Evolutionary conservation across 2,797 vertebrate species (phyloP), one percentile per base, ranked within the genome.

Genomic region (Myripristis jacobus): DNA sequence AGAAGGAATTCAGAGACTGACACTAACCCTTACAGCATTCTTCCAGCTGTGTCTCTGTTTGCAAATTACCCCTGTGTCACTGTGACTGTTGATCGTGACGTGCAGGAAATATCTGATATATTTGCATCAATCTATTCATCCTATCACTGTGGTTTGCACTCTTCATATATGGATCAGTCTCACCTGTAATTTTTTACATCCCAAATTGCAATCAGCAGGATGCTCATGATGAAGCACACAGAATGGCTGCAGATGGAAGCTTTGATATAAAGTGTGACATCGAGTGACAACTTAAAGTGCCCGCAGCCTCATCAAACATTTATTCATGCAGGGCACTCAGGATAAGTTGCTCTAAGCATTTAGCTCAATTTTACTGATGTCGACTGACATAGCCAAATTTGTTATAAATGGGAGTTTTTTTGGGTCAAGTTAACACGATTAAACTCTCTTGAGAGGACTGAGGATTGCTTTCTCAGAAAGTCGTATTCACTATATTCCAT

Each of bases 1-100:
- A 51, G 27, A 52, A 59, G 38, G 50, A 67, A 53, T 48, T 22
- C 18, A 67, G 21, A 54, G 25, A 29, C 46, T 48, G 44, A 59
- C 29, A 71, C 29, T 38, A 59, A 62, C 63, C 16, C 4, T 24
- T 62, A 15, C 36, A 65, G 22, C 25, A 12, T 22, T 57, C 54
- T 54, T 15, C 29, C 59, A 46, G 13, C 18, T 19, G 46, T 36
- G 58, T 18, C 8, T 2, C n/a, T 57, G 22, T 63, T 18, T 41
- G 29, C 24, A 38, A 61, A 66, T 55, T 50, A 61, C 9, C 57
- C 27, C n/a, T n/a, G n/a, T n/a, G 22, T 51, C 19, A n/a, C 16
- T 22, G 19, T 51, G 4, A 7, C 47, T 25, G 13, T 54, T 44
- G 8, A n/a, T 44, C 51, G 31, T 44, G 18, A 18, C 31, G 16